These are phyloP conservation scores for sheep (Ovis aries) DNA, from an alignment of 2,113 vertebrate species.

Conservation along the genomic window ARS-UI_Ramb_v3.0 NC_056076.1:59873501-59874000, in stretches of 20 bases:
- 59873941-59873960: background rate
- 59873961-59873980: background rate
- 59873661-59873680: background rate
- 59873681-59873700: background rate
- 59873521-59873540: background rate
- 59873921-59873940: background rate
- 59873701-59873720: background rate
- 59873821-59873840: background rate
- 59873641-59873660: background rate
- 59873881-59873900: background rate
- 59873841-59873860: background rate
- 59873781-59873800: background rate
- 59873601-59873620: background rate
- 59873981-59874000: background rate
- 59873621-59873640: background rate
- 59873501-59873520: background rate
- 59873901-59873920: background rate
- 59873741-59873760: background rate
- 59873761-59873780: background rate
- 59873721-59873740: background rate
- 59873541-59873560: background rate
- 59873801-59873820: background rate
- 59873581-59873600: accelerated
- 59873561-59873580: background rate
- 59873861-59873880: background rate